Base-by-base conservation (phyloP, 2,888 invertebrate genomes). In the Caradrina clavipalpis region DNA sequence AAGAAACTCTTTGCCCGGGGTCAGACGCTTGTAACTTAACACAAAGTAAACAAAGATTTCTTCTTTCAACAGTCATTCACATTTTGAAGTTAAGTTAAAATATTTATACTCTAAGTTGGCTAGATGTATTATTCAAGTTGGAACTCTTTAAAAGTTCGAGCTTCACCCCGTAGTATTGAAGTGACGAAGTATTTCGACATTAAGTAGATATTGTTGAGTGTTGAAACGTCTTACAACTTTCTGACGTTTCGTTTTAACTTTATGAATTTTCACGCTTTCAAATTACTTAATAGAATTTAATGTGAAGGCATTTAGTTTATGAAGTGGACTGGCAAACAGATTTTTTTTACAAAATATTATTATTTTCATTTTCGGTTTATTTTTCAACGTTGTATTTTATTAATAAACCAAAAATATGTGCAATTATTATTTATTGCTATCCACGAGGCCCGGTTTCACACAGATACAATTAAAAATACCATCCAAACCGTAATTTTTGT, bases 171-270 rank as follows among this genome's bases (percentile, higher is more conserved):
- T 56, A 39, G n/a, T 50, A 71, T 64, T 71, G 58, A 58, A 73
- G 73, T 69, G 65, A 67, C 47, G 62, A 77, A 72, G 58, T 65
- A 71, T 81, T 82, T 69, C 42, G 66, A 80, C 73, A 64, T 62
- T 59, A 69, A 71, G 64, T 71, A 63, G 47, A 42, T 77, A 71
- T 77, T 69, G 64, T 76, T 57, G 21, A 55, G 55, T 49, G 51
- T 51, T 60, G 55, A 58, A 67, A 64, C 39, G 47, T 68, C 69
- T 69, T 7, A 62, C 0, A 77, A 76, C 50, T 81, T 81, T 76
- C 26, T 42, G n/a, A 31, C 17, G 55, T 57, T 62, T 60, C 7
- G 6, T 51, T 59, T 63, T 47, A 67, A 60, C 47, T 49, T 53
- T 47, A 55, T 59, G 19, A 51, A 42, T 39, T 51, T 62, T 51